phyloP scores from a whole-genome alignment of 1,140 invertebrate species.

The Saccostrea glomerata region DNA sequence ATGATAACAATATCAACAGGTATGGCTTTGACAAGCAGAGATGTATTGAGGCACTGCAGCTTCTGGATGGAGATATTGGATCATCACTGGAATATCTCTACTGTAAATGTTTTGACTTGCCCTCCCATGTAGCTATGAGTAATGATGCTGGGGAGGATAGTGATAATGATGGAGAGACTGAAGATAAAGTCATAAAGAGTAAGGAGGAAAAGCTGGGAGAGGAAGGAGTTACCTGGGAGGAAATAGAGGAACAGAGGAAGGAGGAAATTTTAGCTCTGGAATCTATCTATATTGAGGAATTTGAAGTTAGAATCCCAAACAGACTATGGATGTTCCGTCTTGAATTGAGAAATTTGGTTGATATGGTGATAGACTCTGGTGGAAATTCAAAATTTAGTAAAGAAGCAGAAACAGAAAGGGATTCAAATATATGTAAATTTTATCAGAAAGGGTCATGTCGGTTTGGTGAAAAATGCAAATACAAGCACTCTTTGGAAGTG shows the following conservation, averaged over 20 bases:
- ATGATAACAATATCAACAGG: slow-evolving; percentile 60
- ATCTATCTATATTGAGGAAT: slow-evolving; percentile 73
- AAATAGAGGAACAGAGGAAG: slow-evolving; percentile 67
- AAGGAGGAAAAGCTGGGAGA: slow-evolving; percentile 14
- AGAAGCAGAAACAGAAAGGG: slow-evolving; percentile 24
- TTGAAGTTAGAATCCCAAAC: slow-evolving; percentile 71
- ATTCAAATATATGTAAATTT: slow-evolving; percentile 69
- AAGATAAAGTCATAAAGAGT: slow-evolving; percentile 19
- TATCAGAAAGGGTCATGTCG: slow-evolving; percentile 71
- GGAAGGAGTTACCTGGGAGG: slow-evolving; percentile 51
- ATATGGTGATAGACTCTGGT: slow-evolving; percentile 50
- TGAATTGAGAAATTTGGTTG: slow-evolving; percentile 63
- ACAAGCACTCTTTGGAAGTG: slow-evolving; percentile 58
- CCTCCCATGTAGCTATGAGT: not conserved
- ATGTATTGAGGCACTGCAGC: slow-evolving; percentile 70
- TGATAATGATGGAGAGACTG: not conserved
- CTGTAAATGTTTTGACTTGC: slow-evolving; percentile 64
- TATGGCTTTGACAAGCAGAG: slow-evolving; percentile 74
- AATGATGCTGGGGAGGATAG: slow-evolving; percentile 27
- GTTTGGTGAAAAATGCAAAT: slow-evolving; percentile 68
- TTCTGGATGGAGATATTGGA: slow-evolving; percentile 73
- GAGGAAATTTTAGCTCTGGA: slow-evolving; percentile 75
- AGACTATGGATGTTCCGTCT: slow-evolving; percentile 71
- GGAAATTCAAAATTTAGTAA: slow-evolving; percentile 16
- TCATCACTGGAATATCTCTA: slow-evolving; percentile 71